Evolutionary conservation across 2,113 vertebrate species (phyloP).

Genomic region (Blennius ocellaris): DNA sequence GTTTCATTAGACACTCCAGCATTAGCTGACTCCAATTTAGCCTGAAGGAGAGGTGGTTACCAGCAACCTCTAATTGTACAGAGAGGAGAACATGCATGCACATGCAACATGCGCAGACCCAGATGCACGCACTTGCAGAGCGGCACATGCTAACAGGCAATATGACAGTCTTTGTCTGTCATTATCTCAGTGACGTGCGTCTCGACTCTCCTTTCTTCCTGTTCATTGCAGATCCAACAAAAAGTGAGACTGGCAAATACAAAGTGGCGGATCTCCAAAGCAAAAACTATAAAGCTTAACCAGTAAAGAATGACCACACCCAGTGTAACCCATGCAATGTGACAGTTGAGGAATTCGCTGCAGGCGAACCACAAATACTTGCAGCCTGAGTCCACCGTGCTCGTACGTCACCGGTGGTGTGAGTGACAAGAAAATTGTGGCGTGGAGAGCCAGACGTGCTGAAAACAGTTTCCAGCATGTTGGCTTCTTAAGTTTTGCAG

Average conservation of each 20-base stretch:
- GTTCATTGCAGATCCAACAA: conserved; percentile 15
- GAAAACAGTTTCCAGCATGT: conserved; percentile 34
- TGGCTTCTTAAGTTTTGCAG: conserved; percentile 16
- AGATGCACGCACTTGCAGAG: conserved; percentile 6
- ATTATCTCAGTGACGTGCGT: neutral
- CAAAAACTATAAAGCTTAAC: conserved; percentile 3
- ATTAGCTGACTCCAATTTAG: conserved; percentile 59
- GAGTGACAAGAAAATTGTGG: conserved; percentile 48
- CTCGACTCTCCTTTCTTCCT: conserved; percentile 4
- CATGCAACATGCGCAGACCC: conserved; percentile 43
- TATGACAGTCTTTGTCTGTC: neutral
- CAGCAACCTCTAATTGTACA: conserved; percentile 25
- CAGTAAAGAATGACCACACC: conserved; percentile 63
- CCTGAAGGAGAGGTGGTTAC: conserved; percentile 71
- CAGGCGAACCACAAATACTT: conserved; percentile 79
- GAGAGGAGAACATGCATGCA: conserved; percentile 54
- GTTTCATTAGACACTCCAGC: conserved; percentile 55
- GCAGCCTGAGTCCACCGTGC: conserved; percentile 61
- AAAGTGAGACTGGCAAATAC: conserved; percentile 23
- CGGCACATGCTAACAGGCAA: neutral
- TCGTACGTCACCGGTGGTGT: conserved; percentile 55
- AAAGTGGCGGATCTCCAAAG: neutral
- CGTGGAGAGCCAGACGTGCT: conserved; percentile 6
- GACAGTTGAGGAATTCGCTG: conserved; percentile 77
- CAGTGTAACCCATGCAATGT: conserved; percentile 60